A percentile compares a stretch with the other conserved stretches of the same genome.
Evolutionary conservation across 2,888 invertebrate species (phyloP).

Genomic region (Andrena trimmerana): DNA sequence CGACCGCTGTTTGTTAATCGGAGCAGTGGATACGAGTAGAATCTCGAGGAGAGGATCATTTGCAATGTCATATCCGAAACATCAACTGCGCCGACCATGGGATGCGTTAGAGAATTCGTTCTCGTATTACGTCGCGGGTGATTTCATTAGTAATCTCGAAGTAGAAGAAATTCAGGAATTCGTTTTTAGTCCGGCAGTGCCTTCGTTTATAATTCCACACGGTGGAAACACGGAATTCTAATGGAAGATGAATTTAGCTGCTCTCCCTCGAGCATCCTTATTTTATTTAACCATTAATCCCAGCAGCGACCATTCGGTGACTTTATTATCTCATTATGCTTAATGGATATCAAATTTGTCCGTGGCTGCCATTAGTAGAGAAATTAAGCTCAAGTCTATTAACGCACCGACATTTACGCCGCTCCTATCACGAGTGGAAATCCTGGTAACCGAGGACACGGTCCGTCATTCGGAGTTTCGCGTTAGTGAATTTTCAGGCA

Average conservation of each 20-base stretch:
- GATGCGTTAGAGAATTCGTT: background rate
- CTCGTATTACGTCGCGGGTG: background rate
- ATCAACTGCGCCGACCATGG: background rate
- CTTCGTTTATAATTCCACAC: background rate
- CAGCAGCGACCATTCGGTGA: conserved; percentile 33
- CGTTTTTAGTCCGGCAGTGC: background rate
- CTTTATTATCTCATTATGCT: conserved; percentile 60
- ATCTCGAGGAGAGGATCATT: background rate
- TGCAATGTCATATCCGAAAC: background rate
- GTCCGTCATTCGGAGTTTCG: conserved; percentile 62
- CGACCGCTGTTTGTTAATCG: conserved; percentile 8
- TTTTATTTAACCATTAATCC: conserved; percentile 46
- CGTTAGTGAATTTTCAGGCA: conserved; percentile 62
- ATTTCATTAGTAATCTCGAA: background rate
- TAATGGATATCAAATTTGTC: conserved; percentile 64
- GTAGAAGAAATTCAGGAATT: background rate
- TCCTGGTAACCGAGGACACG: conserved; percentile 59
- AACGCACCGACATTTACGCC: conserved; percentile 60
- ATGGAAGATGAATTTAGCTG: conserved; percentile 36
- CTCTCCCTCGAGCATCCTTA: conserved; percentile 33
- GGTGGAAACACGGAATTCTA: conserved; percentile 10
- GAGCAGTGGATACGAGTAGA: background rate
- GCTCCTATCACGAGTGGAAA: conserved; percentile 54
- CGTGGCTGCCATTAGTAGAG: conserved; percentile 50
- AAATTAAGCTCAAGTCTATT: conserved; percentile 57